Evolutionary conservation across 2,888 invertebrate genomes (phyloP).

Genomic region (Chouioia cunea): DNA sequence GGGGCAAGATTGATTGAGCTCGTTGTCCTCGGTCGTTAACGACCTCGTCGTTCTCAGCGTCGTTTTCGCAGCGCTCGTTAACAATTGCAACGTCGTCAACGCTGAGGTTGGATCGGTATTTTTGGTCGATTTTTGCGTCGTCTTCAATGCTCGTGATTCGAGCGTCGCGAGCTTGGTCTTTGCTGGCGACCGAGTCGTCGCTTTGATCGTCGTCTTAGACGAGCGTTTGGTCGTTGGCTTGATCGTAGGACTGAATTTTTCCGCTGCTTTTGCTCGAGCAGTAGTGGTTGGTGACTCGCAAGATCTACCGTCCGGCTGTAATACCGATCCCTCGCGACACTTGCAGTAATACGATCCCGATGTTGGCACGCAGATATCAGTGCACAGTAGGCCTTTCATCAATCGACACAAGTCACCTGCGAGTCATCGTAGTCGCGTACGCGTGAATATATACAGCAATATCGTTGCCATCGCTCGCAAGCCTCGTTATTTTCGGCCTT

Average conservation of each 20-base stretch:
- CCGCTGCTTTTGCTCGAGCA: neutral
- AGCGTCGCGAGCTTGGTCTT: no score
- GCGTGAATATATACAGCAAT: no score
- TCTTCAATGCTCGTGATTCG: no score
- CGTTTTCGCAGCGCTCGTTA: slow-evolving; percentile 34
- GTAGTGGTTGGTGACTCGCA: slow-evolving; percentile 65
- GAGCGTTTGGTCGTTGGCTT: neutral
- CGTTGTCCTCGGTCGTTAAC: slow-evolving; percentile 49
- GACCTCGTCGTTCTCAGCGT: slow-evolving; percentile 49
- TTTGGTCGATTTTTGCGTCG: neutral
- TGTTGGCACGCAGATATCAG: slow-evolving; percentile 82
- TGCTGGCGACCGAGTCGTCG: neutral
- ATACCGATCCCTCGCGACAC: slow-evolving; percentile 77
- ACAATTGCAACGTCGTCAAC: neutral
- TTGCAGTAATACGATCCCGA: slow-evolving; percentile 80
- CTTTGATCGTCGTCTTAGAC: neutral
- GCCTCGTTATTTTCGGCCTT: no score
- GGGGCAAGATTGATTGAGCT: slow-evolving; percentile 58
- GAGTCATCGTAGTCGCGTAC: no score
- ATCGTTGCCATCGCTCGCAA: no score
- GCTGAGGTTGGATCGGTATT: neutral
- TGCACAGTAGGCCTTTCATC: slow-evolving; percentile 76
- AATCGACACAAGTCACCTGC: slow-evolving; percentile 68
- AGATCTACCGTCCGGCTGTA: slow-evolving; percentile 79
- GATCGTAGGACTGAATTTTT: neutral